Evolutionary conservation across 2,113 vertebrate genomes (phyloP), one percentile per base, ranked within the genome.

Genomic region (Petrocephalus zakoni): DNA sequence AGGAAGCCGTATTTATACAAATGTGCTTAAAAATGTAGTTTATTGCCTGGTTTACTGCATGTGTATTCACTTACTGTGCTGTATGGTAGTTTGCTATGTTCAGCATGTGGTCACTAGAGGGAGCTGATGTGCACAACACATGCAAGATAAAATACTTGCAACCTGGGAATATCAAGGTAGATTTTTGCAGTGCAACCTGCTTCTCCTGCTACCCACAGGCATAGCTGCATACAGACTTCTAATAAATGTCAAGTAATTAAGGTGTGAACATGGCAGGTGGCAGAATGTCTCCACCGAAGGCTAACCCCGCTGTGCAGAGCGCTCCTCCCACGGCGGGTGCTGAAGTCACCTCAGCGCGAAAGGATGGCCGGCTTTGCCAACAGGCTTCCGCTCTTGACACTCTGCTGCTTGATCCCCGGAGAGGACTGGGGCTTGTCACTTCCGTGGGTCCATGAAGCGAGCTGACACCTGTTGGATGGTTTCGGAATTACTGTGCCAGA

Each of bases 161-260:
- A 49, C 2, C 22, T 46, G 21, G 46, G 46, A 11, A 46, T 5
- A 49, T 49, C 81, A 47, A 47, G 22, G 37, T 47, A 49, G 49
- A 46, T 22, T 47, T 83, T 19, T 42, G 34, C 29, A 42, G 34
- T 78, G 72, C 19, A 2, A 83, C 19, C 42, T 11, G 81, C 22
- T 49, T 47, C 81, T 83, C 19, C 10, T 49, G 9, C 21, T 13
- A 11, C 34, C 34, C 29, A 78, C 34, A 78, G 13, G 72, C 37
- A 6, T 42, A 19, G 34, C 34, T 37, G 34, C 72, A 78, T 42
- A 75, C 64, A 37, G 34, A 75, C 72, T 37, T 34, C 72, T 42
- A 78, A 78, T 42, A 78, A 34, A 78, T 78, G 72, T 68, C n/a
- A 68, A 68, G 61, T 78, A 78, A 78, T 37, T 78, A 42, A 75